Conservation (phyloP, 1,140 invertebrate species). For the Leptinotarsa defecta region DNA sequence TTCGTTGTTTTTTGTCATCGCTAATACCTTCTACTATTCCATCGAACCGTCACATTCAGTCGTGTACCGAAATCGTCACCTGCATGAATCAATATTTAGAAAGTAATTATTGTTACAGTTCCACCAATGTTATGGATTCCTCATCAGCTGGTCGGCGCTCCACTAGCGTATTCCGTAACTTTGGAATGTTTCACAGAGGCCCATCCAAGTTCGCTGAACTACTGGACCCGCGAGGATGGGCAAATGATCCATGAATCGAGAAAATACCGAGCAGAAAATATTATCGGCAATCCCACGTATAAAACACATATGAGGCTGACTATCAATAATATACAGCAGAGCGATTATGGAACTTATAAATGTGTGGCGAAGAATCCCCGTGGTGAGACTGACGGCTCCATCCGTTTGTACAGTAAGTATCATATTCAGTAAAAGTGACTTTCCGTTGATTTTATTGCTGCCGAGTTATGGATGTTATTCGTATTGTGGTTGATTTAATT, state of each 20-base stretch:
- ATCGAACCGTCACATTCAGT: not conserved
- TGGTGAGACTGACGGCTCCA: slow-evolving; percentile 89
- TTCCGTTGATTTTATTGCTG: too few species aligned
- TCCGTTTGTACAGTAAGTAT: slow-evolving; percentile 87
- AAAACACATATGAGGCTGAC: slow-evolving; percentile 84
- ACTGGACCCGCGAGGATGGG: slow-evolving; percentile 86
- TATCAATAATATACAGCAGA: slow-evolving; percentile 73
- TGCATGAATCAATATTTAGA: not conserved
- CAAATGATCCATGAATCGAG: slow-evolving; percentile 85
- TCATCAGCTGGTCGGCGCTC: slow-evolving; percentile 85
- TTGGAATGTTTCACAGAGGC: slow-evolving; percentile 89
- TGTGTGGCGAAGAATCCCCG: slow-evolving; percentile 92
- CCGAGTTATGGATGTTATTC: too few species aligned
- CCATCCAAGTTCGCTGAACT: slow-evolving; percentile 87
- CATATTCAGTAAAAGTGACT: not conserved
- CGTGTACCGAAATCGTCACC: not conserved
- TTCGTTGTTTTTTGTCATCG: too few species aligned
- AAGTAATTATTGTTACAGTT: slow-evolving; percentile 65
- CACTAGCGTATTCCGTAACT: slow-evolving; percentile 77
- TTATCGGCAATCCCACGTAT: slow-evolving; percentile 69
- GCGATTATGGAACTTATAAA: slow-evolving; percentile 87
- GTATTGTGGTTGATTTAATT: too few species aligned
- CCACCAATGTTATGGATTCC: slow-evolving; percentile 89
- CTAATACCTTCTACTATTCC: too few species aligned
- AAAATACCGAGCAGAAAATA: slow-evolving; percentile 79